These are phyloP conservation scores for Clavelina lepadiformis DNA, from an alignment of 23 tunicate species.

Conservation along the genomic window DNA sequence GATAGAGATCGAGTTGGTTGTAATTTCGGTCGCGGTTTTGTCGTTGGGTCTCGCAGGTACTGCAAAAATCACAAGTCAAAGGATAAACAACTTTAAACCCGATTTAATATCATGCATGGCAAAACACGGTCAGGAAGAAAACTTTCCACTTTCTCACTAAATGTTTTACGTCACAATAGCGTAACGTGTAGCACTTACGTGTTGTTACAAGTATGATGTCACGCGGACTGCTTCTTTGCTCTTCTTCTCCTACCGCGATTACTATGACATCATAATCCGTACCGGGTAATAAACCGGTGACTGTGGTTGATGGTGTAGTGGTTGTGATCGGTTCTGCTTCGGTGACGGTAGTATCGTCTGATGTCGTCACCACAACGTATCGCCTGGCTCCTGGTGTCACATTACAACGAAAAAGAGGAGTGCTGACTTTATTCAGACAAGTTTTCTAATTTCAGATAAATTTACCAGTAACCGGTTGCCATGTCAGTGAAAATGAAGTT, in stretches of 20 bases:
- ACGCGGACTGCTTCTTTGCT: slow-evolving; percentile 15
- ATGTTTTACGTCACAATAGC: too few relatives aligned
- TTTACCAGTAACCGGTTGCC: slow-evolving; percentile 29
- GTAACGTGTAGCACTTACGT: slow-evolving; percentile 8
- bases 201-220: slow-evolving; percentile 5
- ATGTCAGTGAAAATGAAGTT: slow-evolving; percentile 35
- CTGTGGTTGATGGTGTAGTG: neutral
- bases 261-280: slow-evolving; percentile 23
- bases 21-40: too few relatives aligned
- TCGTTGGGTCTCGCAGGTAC: too few relatives aligned
- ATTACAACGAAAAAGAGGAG: too few relatives aligned
- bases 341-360: slow-evolving; percentile 2
- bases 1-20: too few relatives aligned
- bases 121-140: too few relatives aligned
- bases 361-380: neutral
- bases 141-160: too few relatives aligned
- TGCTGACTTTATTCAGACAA: too few relatives aligned
- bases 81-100: too few relatives aligned
- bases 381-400: slow-evolving; percentile 13
- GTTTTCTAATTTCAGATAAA: too few relatives aligned
- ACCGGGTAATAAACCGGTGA: slow-evolving; percentile 33
- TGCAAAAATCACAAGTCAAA: too few relatives aligned
- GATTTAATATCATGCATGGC: too few relatives aligned
- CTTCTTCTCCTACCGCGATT: slow-evolving; percentile 29
- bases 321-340: slow-evolving; percentile 1